Percentiles rank a stretch among this genome's conserved stretches.
phyloP scores from a whole-genome alignment of 2,113 vertebrate species.

The Myodes glareolus region DNA sequence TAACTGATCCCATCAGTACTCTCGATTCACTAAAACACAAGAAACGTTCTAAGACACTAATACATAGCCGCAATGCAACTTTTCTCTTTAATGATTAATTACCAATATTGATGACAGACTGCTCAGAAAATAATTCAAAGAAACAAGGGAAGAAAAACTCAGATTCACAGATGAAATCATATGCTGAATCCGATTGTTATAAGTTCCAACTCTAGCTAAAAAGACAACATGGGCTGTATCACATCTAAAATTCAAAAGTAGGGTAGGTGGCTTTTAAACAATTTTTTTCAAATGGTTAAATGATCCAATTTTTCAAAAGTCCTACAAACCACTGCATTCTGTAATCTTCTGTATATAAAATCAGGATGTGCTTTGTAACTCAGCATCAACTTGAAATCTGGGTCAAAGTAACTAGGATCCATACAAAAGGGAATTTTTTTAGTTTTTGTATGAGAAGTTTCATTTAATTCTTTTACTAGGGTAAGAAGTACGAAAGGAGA shows the following conservation, averaged over 20 bases:
- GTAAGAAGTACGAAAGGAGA: conserved; percentile 13
- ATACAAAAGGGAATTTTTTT: conserved; percentile 61
- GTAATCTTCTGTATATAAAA: conserved; percentile 81
- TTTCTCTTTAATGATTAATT: conserved; percentile 78
- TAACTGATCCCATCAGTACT: conserved; percentile 80
- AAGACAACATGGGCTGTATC: conserved; percentile 69
- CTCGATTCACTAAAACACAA: conserved; percentile 77
- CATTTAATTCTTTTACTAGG: conserved; percentile 54
- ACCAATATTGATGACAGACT: conserved; percentile 79
- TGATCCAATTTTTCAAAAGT: conserved; percentile 78
- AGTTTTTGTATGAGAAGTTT: conserved; percentile 39
- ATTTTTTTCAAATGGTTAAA: conserved; percentile 73
- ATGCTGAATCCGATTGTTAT: conserved; percentile 60
- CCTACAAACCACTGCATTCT: conserved; percentile 78
- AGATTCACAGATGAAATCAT: conserved; percentile 63
- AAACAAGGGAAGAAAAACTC: conserved; percentile 63
- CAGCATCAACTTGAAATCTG: conserved; percentile 64
- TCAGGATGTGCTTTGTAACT: conserved; percentile 54
- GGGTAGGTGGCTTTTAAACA: conserved; percentile 74
- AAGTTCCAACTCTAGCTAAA: conserved; percentile 46
- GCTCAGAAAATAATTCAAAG: conserved; percentile 79
- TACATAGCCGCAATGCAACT: conserved; percentile 78
- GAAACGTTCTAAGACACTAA: conserved; percentile 72
- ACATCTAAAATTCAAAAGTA: conserved; percentile 75
- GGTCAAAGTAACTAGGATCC: conserved; percentile 52